Percentiles rank a stretch among this genome's conserved stretches.
These are phyloP conservation scores for Aelia acuminata DNA, from an alignment of 2,888 invertebrate genomes.

Conservation along the genomic window DNA sequence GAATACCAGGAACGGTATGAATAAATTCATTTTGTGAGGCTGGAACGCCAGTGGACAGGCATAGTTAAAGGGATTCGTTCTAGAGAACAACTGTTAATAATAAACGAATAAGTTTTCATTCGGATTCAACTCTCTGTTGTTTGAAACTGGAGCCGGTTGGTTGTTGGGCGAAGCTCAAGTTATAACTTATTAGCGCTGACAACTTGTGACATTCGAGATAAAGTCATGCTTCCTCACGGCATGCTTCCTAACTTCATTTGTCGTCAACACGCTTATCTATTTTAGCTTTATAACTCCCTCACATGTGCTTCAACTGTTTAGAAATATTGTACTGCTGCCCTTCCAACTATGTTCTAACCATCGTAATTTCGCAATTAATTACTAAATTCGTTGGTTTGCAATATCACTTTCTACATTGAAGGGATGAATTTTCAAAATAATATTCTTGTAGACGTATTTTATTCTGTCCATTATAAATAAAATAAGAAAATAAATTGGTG, in stretches of 20 bases:
- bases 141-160: not conserved
- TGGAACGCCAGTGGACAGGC: not conserved
- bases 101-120: conserved; percentile 31
- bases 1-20: not conserved
- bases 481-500: no score
- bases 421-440: no score
- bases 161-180: not conserved
- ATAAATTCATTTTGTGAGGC: not conserved
- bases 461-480: no score
- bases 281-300: not conserved
- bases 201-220: conserved; percentile 34
- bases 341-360: no score
- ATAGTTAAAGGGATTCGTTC: not conserved
- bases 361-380: no score
- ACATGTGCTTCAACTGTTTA: not conserved
- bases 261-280: not conserved
- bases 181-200: conserved; percentile 30
- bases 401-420: no score
- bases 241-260: conserved; percentile 13
- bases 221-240: conserved; percentile 16
- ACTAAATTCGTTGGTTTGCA: no score
- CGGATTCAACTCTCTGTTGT: not conserved
- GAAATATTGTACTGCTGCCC: no score
- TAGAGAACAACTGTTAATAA: not conserved
- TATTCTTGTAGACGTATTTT: no score